Evolutionary conservation across 2,797 vertebrate genomes (phyloP).

Genomic region (Phoebastria nigripes): DNA sequence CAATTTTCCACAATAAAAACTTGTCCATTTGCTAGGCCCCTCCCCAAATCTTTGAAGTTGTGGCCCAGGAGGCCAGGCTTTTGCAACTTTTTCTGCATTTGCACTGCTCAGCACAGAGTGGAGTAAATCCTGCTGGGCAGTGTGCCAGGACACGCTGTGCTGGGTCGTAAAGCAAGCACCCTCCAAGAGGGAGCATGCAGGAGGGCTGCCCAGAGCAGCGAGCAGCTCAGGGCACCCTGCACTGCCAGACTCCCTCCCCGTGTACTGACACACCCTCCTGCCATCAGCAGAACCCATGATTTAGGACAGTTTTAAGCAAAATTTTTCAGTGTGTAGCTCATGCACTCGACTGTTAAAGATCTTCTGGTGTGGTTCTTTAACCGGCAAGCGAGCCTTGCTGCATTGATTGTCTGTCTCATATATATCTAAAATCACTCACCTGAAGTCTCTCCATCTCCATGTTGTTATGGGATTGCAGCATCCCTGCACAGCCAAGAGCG

Average conservation of each 20-base stretch:
- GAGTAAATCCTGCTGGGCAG: not conserved
- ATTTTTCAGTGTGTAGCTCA: not conserved
- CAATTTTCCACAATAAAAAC: not conserved
- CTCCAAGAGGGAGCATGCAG: rapidly evolving
- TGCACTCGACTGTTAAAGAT: not conserved
- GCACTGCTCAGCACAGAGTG: not conserved
- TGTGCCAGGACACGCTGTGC: rapidly evolving
- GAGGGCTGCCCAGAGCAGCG: rapidly evolving
- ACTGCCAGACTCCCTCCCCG: not conserved
- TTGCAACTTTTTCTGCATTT: not conserved
- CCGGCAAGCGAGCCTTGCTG: rapidly evolving
- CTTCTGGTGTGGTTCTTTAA: not conserved
- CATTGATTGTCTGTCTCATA: not conserved
- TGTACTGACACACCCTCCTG: not conserved
- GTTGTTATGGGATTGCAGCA: not conserved
- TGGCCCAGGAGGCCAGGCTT: not conserved
- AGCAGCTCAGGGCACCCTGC: too few relatives aligned
- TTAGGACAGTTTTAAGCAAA: not conserved
- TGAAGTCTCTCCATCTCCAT: not conserved
- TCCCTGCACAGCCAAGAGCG: not conserved
- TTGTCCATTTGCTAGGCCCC: not conserved
- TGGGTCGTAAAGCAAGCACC: not conserved
- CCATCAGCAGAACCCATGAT: not conserved
- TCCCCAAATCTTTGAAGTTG: not conserved
- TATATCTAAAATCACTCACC: not conserved